These are phyloP conservation scores for Meles meles DNA, from an alignment of 2,113 vertebrate species.

Conservation along the genomic window DNA sequence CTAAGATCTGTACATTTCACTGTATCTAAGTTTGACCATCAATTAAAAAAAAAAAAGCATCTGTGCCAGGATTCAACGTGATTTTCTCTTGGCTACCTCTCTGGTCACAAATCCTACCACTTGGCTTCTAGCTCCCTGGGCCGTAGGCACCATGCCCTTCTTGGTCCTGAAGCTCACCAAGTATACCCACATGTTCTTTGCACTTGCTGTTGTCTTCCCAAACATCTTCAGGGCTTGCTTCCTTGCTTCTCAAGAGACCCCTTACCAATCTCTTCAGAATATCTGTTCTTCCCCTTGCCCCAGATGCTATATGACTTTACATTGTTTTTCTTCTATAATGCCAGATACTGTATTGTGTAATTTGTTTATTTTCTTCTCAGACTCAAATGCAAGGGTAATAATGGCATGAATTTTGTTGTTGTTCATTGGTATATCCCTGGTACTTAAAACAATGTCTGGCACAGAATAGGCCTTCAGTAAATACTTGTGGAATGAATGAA, in stretches of 20 bases:
- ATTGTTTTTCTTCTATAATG: neutral
- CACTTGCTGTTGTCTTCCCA: neutral
- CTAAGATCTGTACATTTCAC: neutral
- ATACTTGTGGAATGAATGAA: neutral
- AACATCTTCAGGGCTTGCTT: neutral
- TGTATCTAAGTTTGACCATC: neutral
- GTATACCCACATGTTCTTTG: neutral
- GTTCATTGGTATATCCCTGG: neutral
- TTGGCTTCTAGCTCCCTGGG: neutral
- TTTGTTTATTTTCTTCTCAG: neutral
- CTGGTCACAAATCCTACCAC: neutral
- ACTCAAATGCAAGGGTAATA: neutral
- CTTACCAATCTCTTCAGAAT: neutral
- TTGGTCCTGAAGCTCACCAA: neutral
- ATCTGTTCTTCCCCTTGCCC: neutral
- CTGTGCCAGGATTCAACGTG: neutral
- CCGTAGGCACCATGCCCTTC: too few species aligned
- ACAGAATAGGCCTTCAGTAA: neutral
- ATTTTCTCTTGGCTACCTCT: neutral
- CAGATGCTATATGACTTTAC: neutral
- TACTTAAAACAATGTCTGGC: neutral
- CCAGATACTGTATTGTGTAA: neutral
- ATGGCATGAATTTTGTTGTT: neutral
- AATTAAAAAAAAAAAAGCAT: neutral
- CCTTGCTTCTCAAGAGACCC: neutral